Evolutionary conservation across 2,888 invertebrate species (phyloP).

Genomic region (Clostera curtula): DNA sequence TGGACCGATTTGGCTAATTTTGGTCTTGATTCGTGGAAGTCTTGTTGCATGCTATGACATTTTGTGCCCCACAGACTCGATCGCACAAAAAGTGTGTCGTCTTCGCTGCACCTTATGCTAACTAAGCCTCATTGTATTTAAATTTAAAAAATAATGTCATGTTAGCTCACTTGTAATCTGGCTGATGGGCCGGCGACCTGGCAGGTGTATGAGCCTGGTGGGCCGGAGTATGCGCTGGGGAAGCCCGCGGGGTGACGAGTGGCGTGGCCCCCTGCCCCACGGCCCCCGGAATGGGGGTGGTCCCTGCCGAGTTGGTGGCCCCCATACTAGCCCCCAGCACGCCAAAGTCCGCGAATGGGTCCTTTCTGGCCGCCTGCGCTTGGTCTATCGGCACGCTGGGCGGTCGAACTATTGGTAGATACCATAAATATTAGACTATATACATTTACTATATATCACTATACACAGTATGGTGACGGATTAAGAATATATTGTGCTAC

Average conservation of each 20-base stretch:
- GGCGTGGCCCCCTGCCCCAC: slow-evolving; percentile 13
- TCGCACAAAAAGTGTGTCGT: no score
- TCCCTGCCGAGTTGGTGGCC: background rate
- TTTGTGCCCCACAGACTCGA: no score
- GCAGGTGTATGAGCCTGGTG: slow-evolving; percentile 44
- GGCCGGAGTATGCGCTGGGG: slow-evolving; percentile 52
- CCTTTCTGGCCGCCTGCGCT: slow-evolving; percentile 68
- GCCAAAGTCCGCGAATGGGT: slow-evolving; percentile 85
- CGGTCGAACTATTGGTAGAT: slow-evolving; percentile 30
- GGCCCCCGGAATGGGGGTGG: background rate
- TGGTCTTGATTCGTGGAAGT: no score
- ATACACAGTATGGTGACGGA: no score
- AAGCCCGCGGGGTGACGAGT: slow-evolving; percentile 40
- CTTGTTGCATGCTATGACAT: no score
- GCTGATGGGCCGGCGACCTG: slow-evolving; percentile 58
- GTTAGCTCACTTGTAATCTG: slow-evolving; percentile 55
- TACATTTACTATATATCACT: no score
- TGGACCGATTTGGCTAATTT: no score
- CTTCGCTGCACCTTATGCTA: no score
- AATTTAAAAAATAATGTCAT: background rate
- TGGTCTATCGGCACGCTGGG: slow-evolving; percentile 57
- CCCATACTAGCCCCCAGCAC: slow-evolving; percentile 32
- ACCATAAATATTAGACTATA: background rate
- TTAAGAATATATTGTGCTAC: no score
- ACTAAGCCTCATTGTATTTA: no score